phyloP scores from a whole-genome alignment of 2,888 invertebrate genomes.

The Orthosia cruda region DNA sequence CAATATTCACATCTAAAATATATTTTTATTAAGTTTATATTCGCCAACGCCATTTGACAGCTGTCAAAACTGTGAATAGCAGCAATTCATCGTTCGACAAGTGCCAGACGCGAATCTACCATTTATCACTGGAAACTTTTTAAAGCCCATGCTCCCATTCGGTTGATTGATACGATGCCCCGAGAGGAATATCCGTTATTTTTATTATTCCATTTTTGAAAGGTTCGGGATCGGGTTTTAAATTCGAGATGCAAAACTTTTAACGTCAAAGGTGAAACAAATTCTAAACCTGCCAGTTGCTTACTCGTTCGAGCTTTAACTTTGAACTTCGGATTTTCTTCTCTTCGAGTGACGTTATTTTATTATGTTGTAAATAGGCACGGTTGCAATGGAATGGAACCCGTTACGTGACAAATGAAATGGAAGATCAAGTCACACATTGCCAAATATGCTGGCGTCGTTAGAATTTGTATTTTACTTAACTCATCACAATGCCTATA shows the following conservation, averaged over 20 bases:
- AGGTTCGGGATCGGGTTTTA: slow-evolving; percentile 25
- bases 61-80: slow-evolving; percentile 23
- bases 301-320: not conserved
- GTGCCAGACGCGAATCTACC: slow-evolving; percentile 46
- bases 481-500: no score
- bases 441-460: not conserved
- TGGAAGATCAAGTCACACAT: not conserved
- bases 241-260: slow-evolving; percentile 16
- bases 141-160: slow-evolving; percentile 43
- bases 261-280: not conserved
- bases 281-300: not conserved
- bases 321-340: not conserved
- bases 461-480: not conserved
- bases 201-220: slow-evolving; percentile 30
- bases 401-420: not conserved
- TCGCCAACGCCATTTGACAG: slow-evolving; percentile 28
- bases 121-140: slow-evolving; percentile 64
- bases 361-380: not conserved
- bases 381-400: not conserved
- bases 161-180: slow-evolving; percentile 57
- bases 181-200: slow-evolving; percentile 24
- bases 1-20: not conserved
- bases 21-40: not conserved
- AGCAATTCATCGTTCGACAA: slow-evolving; percentile 53
- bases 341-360: not conserved